Evolutionary conservation across 2,888 invertebrate genomes (phyloP).

Genomic region (Mystacides longicornis): DNA sequence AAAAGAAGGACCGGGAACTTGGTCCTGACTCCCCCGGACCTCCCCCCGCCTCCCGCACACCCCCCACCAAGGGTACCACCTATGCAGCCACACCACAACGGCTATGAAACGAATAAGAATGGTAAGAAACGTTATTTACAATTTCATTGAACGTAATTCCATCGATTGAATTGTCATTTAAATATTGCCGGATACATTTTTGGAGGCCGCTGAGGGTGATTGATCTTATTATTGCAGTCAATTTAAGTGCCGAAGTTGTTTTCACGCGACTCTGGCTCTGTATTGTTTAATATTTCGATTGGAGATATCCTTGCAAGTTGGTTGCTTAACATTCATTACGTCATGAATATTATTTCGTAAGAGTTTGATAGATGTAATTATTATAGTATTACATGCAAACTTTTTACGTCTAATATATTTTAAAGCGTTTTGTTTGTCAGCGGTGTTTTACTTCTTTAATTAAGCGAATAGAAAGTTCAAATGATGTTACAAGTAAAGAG

Average conservation of each 20-base stretch:
- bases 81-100: conserved; percentile 1
- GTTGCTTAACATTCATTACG: neutral
- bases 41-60: conserved; percentile 3
- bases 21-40: conserved; percentile 31
- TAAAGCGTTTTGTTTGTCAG: too few species aligned
- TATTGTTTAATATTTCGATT: too few species aligned
- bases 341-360: too few species aligned
- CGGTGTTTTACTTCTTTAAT: too few species aligned
- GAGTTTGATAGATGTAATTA: too few species aligned
- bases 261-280: too few species aligned
- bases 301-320: conserved; percentile 12
- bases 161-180: neutral
- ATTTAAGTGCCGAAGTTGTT: too few species aligned
- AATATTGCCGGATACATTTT: neutral
- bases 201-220: neutral
- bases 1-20: conserved; percentile 75
- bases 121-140: neutral
- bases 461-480: too few species aligned
- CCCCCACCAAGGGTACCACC: conserved; percentile 1
- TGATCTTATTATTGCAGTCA: neutral
- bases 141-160: neutral
- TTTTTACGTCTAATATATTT: too few species aligned
- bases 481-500: too few species aligned
- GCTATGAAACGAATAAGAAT: neutral
- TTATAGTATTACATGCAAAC: too few species aligned